Conservation (phyloP, 2,888 invertebrate genomes). For the Aproaerema taeniolella region DNA sequence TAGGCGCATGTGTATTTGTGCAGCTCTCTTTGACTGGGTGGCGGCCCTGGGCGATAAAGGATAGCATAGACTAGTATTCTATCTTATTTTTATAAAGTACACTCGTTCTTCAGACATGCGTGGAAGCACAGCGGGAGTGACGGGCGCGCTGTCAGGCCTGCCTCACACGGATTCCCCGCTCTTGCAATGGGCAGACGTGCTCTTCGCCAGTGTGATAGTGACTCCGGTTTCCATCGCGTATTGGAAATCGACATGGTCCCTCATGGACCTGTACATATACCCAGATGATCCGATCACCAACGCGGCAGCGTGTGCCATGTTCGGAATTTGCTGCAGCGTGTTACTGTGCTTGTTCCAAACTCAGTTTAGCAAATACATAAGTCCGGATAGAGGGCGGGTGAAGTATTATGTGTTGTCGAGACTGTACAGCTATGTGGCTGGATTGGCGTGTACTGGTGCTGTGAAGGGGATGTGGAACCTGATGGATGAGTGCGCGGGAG, state of each 20-base stretch:
- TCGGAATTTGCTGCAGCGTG: constrained; percentile 84
- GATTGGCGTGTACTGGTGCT: constrained; percentile 89
- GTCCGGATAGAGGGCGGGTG: constrained; percentile 82
- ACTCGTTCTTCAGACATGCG: constrained; percentile 67
- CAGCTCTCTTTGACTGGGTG: background rate
- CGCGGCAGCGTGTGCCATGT: constrained; percentile 80
- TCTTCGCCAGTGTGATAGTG: constrained; percentile 84
- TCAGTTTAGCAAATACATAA: constrained; percentile 67
- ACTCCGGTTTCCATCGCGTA: constrained; percentile 90
- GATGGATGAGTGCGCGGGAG: constrained; percentile 83
- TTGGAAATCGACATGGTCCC: constrained; percentile 91
- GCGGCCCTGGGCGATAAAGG: constrained; percentile 10
- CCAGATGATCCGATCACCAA: constrained; percentile 79
- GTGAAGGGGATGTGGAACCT: constrained; percentile 91
- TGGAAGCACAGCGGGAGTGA: constrained; percentile 81
- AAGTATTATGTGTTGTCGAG: constrained; percentile 84
- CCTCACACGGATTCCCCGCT: constrained; percentile 67
- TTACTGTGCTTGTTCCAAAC: constrained; percentile 83
- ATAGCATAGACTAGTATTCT: background rate
- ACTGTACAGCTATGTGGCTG: constrained; percentile 85
- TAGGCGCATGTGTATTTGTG: background rate
- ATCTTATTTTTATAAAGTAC: constrained; percentile 8
- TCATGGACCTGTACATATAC: constrained; percentile 84
- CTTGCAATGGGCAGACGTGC: constrained; percentile 82
- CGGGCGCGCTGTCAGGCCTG: constrained; percentile 77